Percentiles rank a stretch among this genome's conserved stretches.
These are phyloP conservation scores for Hoplias malabaricus DNA, from an alignment of 2,113 vertebrate species.

Conservation along the genomic window DNA sequence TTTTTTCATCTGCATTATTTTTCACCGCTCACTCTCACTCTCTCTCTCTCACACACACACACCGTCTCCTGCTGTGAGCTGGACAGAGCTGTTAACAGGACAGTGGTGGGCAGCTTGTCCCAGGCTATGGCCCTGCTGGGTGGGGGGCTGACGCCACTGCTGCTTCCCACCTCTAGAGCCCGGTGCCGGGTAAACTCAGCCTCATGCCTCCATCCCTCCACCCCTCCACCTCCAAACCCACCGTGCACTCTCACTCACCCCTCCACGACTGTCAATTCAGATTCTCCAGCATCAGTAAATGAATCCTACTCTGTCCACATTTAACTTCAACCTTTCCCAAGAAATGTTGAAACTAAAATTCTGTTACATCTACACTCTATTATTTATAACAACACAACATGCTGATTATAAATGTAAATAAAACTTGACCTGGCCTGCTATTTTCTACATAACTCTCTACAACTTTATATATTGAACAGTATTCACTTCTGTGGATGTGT, in stretches of 20 bases:
- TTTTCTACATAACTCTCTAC: background rate
- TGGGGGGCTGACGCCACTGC: slow-evolving; percentile 57
- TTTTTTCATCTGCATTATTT: too few relatives aligned
- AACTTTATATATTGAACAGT: background rate
- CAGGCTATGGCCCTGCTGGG: slow-evolving; percentile 57
- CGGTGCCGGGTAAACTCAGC: slow-evolving; percentile 58
- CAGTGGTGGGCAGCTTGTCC: slow-evolving; percentile 50
- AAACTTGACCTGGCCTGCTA: too few relatives aligned
- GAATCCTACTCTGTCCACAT: too few relatives aligned
- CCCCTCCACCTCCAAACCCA: slow-evolving; percentile 36
- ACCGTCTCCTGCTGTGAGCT: slow-evolving; percentile 39
- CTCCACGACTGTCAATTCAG: background rate
- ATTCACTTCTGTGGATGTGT: slow-evolving; percentile 7
- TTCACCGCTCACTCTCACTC: background rate
- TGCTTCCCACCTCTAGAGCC: slow-evolving; percentile 62
- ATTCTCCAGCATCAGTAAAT: background rate
- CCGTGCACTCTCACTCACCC: slow-evolving; percentile 22
- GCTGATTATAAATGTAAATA: too few relatives aligned
- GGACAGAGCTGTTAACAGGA: slow-evolving; percentile 37
- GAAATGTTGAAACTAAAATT: too few relatives aligned
- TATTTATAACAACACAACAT: too few relatives aligned
- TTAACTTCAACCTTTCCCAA: too few relatives aligned
- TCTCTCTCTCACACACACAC: background rate
- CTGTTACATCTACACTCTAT: too few relatives aligned
- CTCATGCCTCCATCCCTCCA: slow-evolving; percentile 41